Evolutionary conservation across 2,113 vertebrate genomes (phyloP), one percentile per base, ranked within the genome.

Genomic region (Sinosuthora webbiana): DNA sequence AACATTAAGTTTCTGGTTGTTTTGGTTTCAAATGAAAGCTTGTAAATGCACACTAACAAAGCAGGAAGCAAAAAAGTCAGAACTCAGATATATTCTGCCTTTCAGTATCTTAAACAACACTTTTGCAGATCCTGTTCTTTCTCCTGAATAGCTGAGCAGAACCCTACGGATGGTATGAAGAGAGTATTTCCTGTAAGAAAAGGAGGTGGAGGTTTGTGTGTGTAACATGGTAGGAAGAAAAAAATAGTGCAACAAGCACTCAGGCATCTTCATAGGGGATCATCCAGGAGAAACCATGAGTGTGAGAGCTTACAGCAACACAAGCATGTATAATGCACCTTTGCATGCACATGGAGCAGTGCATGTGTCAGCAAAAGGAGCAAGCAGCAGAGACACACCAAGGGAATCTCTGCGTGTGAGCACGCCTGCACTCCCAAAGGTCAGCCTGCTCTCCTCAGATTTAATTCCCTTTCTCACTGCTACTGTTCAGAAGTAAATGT

Each of bases 401-500:
- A 87, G 78, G 60, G 90, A 69, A 91, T 78, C 45, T 71, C 30
- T 78, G 37, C 6, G 37, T 75, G 45, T 59, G 90, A 90, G 69
- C 24, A 22, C 18, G 60, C 42, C 74, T 56, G 67, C 31, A 10
- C 79, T 98, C 97, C 97, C 94, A 98, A 98, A 98, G 98, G 97
- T 98, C 98, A 98, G 65, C 78, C 81, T 39, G 64, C 94, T 96
- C 96, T 97, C 97, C 96, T 96, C 95, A 93, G 96, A 96, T 97
- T 97, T 98, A 98, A 98, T 98, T 98, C 98, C 92, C 90, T 97
- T 95, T 97, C 94, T 97, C 95, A 79, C 92, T 97, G 96, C 95
- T 97, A 97, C 97, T 97, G 97, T 97, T 97, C 97, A 97, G 98
- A 98, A 96, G 97, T 97, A 98, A 98, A 98, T 97, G 97, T 97